Conservation (phyloP, 1,140 invertebrate genomes). For the Coenobita brevimanus region DNA sequence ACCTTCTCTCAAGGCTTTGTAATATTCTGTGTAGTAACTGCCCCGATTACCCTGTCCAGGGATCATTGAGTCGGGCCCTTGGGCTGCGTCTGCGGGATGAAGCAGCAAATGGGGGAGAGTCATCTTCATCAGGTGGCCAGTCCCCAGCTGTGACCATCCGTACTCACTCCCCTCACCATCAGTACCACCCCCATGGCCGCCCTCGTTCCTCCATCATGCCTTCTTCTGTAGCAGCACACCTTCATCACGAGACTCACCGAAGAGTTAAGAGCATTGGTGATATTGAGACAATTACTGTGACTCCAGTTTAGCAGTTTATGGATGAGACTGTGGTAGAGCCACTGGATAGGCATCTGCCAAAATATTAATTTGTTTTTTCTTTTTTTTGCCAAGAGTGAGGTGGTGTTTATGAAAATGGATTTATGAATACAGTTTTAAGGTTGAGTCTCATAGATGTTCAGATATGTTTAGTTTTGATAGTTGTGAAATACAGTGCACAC, state of each 20-base stretch:
- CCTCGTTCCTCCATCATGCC: conserved; percentile 70
- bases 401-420: not conserved
- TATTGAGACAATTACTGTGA: conserved; percentile 76
- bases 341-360: too few species aligned
- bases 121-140: conserved; percentile 49
- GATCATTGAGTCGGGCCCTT: conserved; percentile 83
- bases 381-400: conserved; percentile 12
- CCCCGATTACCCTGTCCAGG: conserved; percentile 75
- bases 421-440: not conserved
- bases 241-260: conserved; percentile 76
- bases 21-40: not conserved
- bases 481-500: not conserved
- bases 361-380: conserved; percentile 40
- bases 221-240: conserved; percentile 41
- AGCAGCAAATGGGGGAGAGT: conserved; percentile 41
- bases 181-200: conserved; percentile 32
- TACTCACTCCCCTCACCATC: conserved; percentile 14
- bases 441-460: not conserved
- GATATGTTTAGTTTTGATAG: not conserved
- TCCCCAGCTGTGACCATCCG: conserved; percentile 32
- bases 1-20: too few species aligned
- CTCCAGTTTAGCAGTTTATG: conserved; percentile 67
- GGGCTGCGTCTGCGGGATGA: conserved; percentile 77
- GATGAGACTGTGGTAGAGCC: too few species aligned
- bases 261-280: conserved; percentile 83